Conservation (phyloP, 2,888 invertebrate genomes). For the Papilio protenor region DNA sequence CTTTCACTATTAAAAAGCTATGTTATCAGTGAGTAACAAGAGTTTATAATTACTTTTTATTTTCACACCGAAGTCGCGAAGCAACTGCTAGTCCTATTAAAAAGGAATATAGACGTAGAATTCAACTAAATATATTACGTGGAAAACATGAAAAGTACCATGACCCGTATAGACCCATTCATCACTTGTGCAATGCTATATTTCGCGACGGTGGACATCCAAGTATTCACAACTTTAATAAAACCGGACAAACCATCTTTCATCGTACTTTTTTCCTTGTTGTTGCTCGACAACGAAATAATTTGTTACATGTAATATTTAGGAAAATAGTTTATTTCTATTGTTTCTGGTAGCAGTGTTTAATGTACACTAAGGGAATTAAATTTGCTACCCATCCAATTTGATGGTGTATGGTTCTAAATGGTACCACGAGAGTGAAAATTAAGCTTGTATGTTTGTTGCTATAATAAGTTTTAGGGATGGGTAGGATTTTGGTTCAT, state of each 20-base stretch:
- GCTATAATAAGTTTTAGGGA: too few species aligned
- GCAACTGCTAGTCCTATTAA: too few species aligned
- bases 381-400: background rate
- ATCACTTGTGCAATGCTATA: slow-evolving; percentile 3
- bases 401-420: background rate
- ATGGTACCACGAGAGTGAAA: background rate
- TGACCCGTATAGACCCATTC: background rate
- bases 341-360: background rate
- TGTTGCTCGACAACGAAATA: background rate
- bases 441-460: too few species aligned
- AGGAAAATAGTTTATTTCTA: background rate
- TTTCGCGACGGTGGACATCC: background rate
- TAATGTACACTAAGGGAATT: background rate
- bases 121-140: background rate
- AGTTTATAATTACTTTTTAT: too few species aligned
- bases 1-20: too few species aligned
- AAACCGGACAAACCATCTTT: slow-evolving; percentile 3
- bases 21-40: too few species aligned
- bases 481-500: too few species aligned
- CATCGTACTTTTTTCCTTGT: background rate
- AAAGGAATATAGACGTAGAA: background rate
- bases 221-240: slow-evolving; percentile 13
- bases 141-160: background rate
- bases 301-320: background rate
- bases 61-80: too few species aligned